A percentile compares a stretch with the other conserved stretches of the same genome.
Evolutionary conservation across 1,140 invertebrate genomes (phyloP).

Genomic region (Uloborus diversus): DNA sequence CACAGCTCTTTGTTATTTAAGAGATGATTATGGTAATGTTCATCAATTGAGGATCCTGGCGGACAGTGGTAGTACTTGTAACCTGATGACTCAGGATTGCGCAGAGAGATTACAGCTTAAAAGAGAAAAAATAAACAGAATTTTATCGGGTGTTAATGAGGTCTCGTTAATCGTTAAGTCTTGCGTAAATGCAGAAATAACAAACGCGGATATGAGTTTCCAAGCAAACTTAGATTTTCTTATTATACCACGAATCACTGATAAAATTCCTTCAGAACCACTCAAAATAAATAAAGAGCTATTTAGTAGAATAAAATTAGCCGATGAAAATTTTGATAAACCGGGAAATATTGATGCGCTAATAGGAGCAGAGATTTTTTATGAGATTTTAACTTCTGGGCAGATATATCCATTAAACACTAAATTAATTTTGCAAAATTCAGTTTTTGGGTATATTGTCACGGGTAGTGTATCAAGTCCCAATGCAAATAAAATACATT

Average conservation of each 20-base stretch:
- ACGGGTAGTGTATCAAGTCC: no score
- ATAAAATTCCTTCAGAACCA: neutral
- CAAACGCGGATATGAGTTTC: neutral
- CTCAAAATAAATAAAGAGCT: neutral
- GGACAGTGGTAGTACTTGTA: no score
- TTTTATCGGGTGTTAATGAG: neutral
- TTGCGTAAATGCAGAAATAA: neutral
- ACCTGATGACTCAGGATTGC: neutral
- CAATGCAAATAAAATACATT: no score
- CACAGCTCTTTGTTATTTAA: no score
- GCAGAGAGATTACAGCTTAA: conserved; percentile 1
- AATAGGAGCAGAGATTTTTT: neutral
- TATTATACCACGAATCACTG: neutral
- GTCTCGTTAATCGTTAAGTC: neutral
- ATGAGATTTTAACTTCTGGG: neutral
- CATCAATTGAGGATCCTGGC: no score
- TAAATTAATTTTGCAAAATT: no score
- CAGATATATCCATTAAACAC: no score
- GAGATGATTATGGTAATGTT: no score
- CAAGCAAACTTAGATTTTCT: neutral
- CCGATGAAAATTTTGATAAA: neutral
- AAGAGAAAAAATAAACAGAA: neutral
- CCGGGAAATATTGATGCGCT: neutral
- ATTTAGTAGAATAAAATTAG: neutral
- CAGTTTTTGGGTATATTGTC: no score